Evolutionary conservation across 2,113 vertebrate species (phyloP), one percentile per base, ranked within the genome.

Genomic region (Malurus cyaneus): DNA sequence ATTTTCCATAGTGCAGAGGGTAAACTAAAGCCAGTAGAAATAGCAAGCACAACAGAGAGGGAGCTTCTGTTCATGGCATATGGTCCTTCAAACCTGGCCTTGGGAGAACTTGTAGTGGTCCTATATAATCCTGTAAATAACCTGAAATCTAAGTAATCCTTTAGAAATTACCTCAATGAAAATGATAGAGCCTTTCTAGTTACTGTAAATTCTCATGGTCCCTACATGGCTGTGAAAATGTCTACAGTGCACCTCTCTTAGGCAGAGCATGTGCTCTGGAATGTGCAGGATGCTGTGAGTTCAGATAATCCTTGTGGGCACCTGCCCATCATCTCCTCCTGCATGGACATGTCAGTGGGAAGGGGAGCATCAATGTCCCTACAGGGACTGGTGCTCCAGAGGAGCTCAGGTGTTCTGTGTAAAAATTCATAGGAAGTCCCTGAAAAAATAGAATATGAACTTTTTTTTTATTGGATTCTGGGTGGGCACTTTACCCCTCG

Each of bases 21-120:
- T 80, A 66, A 94, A 76, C 44, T 83, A 93, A 88, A 83, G 53
- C 25, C 54, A 89, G 59, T 17, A 82, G 62, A 82, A 89, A 78
- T 6, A 54, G 29, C 32, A 74, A 84, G 65, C 26, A 57, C 69
- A 57, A 31, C 26, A 28, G 36, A 91, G 87, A 83, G 52, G 26
- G 28, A 86, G 24, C 18, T 88, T 80, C 56, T 89, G 0, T 52
- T 78, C 56, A 14, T 10, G 60, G 13, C 31, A 21, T 23, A 23
- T 17, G 12, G 73, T 61, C 31, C 29, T 84, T 29, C 44, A 60
- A 67, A 80, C 3, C 31, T 46, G 53, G 49, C 39, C 18, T 64
- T 36, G 28, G n/a, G 57, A 81, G n/a, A 44, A 26, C 7, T 49
- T 69, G 14, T 13, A n/a, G 4, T 20, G 47, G 19, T 36, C 31